These are phyloP conservation scores for Panorpa germanica DNA, from an alignment of 2,888 invertebrate species.

Conservation along the genomic window DNA sequence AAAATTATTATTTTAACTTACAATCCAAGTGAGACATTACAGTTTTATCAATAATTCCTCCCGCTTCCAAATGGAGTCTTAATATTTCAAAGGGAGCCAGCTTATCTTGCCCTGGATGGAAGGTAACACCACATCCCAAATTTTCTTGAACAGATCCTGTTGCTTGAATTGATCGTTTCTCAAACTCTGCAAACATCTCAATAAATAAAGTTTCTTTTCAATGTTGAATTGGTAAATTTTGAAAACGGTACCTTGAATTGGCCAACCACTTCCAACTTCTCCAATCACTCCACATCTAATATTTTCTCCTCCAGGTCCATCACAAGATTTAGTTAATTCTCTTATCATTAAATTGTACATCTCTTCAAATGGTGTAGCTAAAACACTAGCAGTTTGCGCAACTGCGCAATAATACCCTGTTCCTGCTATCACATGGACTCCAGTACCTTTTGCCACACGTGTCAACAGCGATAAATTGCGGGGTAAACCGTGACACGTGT, in stretches of 20 bases:
- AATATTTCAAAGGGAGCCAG: conserved; percentile 62
- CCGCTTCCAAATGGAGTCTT: conserved; percentile 58
- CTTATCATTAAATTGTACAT: conserved; percentile 41
- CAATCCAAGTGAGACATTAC: conserved; percentile 76
- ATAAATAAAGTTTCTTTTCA: conserved; percentile 9
- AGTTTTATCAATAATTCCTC: conserved; percentile 45
- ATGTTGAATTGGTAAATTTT: not conserved
- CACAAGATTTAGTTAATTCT: conserved; percentile 33
- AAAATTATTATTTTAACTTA: conserved; percentile 24
- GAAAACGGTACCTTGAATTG: conserved; percentile 40
- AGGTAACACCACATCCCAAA: conserved; percentile 52
- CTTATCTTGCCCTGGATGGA: conserved; percentile 56
- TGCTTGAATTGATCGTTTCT: conserved; percentile 46
- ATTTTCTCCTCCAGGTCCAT: conserved; percentile 22
- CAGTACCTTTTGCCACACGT: conserved; percentile 33
- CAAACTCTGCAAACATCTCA: conserved; percentile 36
- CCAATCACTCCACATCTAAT: conserved; percentile 66
- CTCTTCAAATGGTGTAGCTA: conserved; percentile 33
- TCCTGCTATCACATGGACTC: conserved; percentile 55
- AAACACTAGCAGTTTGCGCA: conserved; percentile 29
- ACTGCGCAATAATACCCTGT: conserved; percentile 59
- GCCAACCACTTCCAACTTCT: conserved; percentile 67
- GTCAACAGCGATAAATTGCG: conserved; percentile 40
- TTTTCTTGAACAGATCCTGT: conserved; percentile 46
- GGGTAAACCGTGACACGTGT: conserved; percentile 49